phyloP scores from a whole-genome alignment of 2,113 vertebrate genomes.

The Cynopterus brachyotis region DNA sequence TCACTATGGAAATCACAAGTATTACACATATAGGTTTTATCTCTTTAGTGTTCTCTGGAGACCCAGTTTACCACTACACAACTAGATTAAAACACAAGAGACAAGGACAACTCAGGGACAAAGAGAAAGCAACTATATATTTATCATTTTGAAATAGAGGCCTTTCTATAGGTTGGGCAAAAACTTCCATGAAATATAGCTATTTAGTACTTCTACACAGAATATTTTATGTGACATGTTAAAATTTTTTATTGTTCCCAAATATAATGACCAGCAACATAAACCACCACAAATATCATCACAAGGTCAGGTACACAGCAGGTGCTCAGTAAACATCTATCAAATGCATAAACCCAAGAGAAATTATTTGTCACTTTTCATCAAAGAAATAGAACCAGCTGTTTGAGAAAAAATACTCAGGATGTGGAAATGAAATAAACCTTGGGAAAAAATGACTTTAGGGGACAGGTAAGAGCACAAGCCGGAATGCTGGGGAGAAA shows the following conservation, averaged over 20 bases:
- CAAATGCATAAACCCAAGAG: background rate
- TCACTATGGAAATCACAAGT: conserved; percentile 17
- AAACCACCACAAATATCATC: background rate
- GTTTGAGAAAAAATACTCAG: conserved; percentile 3
- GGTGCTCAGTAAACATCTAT: conserved; percentile 19
- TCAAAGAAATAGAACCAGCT: conserved; percentile 16
- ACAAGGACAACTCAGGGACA: background rate
- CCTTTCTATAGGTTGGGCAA: background rate
- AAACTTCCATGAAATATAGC: conserved; percentile 35
- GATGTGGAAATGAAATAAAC: conserved; percentile 27
- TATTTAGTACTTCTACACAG: background rate
- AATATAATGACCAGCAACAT: conserved; percentile 20
- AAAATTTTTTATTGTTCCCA: conserved; percentile 4
- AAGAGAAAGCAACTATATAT: conserved; percentile 5
- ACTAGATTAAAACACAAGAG: background rate
- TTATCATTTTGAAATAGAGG: conserved; percentile 1
- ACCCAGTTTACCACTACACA: background rate
- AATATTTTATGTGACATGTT: conserved; percentile 30
- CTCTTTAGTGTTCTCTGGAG: conserved; percentile 33
- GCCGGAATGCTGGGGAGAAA: background rate
- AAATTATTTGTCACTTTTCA: conserved; percentile 28
- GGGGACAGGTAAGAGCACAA: background rate
- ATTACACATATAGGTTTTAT: background rate
- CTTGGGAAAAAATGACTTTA: background rate
- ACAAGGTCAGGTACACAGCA: background rate